Evolutionary conservation across 2,797 vertebrate species (phyloP).

Genomic region (Psittacula echo): DNA sequence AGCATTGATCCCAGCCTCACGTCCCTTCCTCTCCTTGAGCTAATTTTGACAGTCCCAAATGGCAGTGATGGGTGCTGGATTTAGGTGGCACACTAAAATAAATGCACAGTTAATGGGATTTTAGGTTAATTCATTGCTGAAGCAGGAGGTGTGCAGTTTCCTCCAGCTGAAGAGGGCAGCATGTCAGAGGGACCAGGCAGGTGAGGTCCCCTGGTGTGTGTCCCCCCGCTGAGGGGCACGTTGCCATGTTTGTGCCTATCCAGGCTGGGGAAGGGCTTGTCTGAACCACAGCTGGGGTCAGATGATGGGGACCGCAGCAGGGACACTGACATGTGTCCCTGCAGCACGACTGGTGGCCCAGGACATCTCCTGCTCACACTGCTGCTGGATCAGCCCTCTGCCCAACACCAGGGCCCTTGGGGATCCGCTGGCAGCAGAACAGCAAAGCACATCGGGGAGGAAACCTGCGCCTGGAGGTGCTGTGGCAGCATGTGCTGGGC

Average conservation of each 20-base stretch:
- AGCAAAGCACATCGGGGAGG: fast-evolving
- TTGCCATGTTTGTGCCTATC: background rate
- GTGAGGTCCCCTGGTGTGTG: background rate
- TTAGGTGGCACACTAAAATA: constrained; percentile 45
- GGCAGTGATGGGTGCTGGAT: background rate
- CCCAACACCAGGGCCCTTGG: fast-evolving
- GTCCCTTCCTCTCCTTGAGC: constrained; percentile 61
- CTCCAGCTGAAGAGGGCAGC: background rate
- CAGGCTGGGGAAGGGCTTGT: background rate
- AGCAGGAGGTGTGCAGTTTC: background rate
- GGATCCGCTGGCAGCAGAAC: background rate
- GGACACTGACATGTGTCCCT: fast-evolving
- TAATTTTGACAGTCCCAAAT: constrained; percentile 5
- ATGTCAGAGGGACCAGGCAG: background rate
- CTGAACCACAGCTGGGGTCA: fast-evolving
- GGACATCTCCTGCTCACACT: fast-evolving
- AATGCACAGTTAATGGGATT: background rate
- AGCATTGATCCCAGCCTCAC: fast-evolving
- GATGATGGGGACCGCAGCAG: fast-evolving
- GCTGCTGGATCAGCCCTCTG: fast-evolving
- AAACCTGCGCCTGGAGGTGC: background rate
- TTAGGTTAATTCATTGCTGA: background rate
- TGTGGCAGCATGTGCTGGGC: background rate
- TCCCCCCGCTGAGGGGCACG: background rate
- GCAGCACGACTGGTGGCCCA: fast-evolving